These are phyloP conservation scores for Enteromius mattozi DNA, from an alignment of 2,797 vertebrate species.

Conservation along the genomic window DNA sequence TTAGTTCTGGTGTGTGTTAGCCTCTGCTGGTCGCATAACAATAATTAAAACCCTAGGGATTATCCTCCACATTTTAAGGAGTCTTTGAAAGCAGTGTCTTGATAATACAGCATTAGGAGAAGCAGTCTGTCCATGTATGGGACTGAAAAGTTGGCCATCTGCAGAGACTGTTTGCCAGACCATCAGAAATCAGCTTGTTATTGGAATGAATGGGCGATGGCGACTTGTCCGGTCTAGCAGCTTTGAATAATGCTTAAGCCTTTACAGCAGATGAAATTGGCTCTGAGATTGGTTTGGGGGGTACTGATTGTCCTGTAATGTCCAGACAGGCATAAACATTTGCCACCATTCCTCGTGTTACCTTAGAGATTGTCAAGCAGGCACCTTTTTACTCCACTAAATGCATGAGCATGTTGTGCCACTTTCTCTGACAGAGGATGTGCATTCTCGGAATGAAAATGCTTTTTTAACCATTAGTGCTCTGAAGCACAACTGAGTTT, in stretches of 20 bases:
- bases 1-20: slow-evolving; percentile 25
- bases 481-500: slow-evolving; percentile 21
- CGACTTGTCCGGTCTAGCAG: neutral
- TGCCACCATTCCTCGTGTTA: slow-evolving; percentile 5
- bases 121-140: neutral
- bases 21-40: slow-evolving; percentile 27
- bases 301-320: slow-evolving; percentile 2
- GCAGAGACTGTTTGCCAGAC: neutral
- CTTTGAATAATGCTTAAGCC: slow-evolving; percentile 34
- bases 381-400: neutral
- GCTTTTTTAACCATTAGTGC: slow-evolving; percentile 22
- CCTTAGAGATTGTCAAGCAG: neutral
- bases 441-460: neutral
- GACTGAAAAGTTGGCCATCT: neutral
- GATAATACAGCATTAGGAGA: neutral
- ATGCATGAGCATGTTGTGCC: slow-evolving; percentile 24
- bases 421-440: neutral
- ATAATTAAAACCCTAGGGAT: slow-evolving; percentile 4
- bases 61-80: neutral
- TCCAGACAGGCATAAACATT: slow-evolving; percentile 12
- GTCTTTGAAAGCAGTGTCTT: neutral
- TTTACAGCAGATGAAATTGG: slow-evolving; percentile 14
- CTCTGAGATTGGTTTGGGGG: slow-evolving; percentile 12
- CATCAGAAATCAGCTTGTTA: slow-evolving; percentile 19
- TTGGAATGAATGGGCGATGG: neutral